Percentiles rank a stretch among this genome's conserved stretches.
These are phyloP conservation scores for Elysia crispata DNA, from an alignment of 2,888 invertebrate species.

Conservation along the genomic window DNA sequence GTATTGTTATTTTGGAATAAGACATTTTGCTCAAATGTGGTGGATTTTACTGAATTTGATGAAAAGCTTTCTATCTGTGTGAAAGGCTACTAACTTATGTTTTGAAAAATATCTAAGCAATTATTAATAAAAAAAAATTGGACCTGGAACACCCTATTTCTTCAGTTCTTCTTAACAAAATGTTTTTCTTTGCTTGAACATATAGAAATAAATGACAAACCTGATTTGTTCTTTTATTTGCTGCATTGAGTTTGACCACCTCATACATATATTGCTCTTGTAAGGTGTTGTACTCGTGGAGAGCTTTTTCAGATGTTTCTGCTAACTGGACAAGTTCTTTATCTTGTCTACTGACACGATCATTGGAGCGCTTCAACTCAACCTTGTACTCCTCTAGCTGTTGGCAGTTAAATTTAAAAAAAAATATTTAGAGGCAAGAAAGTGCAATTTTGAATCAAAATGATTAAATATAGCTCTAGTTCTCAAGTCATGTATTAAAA, in stretches of 20 bases:
- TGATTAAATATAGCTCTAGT: neutral
- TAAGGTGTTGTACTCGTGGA: slow-evolving; percentile 59
- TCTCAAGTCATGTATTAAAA: neutral
- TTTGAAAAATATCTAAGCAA: neutral
- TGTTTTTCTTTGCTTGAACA: neutral
- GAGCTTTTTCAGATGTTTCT: slow-evolving; percentile 61
- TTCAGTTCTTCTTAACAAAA: neutral
- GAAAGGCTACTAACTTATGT: neutral
- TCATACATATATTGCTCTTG: slow-evolving; percentile 59
- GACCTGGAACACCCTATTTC: neutral
- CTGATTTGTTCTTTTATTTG: slow-evolving; percentile 56
- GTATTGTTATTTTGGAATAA: too few relatives aligned
- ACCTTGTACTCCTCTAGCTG: slow-evolving; percentile 56
- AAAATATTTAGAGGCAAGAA: neutral
- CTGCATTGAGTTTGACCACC: slow-evolving; percentile 53
- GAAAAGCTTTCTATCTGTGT: too few relatives aligned
- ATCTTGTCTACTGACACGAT: slow-evolving; percentile 57
- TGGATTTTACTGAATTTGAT: too few relatives aligned
- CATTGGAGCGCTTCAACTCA: slow-evolving; percentile 56
- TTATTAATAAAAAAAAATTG: neutral
- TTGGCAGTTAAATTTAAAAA: slow-evolving; percentile 37
- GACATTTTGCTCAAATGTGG: too few relatives aligned
- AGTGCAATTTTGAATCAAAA: neutral
- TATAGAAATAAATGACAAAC: slow-evolving; percentile 39
- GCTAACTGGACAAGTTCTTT: slow-evolving; percentile 58